Conservation (phyloP, 2,888 invertebrate genomes). For the Marasmarcha lunaedactyla region DNA sequence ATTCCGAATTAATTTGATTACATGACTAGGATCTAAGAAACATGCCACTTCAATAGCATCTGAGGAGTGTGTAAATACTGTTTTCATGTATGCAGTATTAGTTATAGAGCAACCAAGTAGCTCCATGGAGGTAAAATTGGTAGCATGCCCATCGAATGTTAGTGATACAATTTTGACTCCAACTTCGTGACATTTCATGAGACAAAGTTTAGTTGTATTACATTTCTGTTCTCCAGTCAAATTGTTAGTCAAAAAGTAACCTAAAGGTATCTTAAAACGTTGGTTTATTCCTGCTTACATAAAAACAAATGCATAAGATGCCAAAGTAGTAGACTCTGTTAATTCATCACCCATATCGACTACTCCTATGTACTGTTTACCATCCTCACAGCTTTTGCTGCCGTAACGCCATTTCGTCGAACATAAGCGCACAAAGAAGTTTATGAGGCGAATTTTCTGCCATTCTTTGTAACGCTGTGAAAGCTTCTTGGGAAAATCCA, state of each 20-base stretch:
- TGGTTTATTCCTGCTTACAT: constrained; percentile 10
- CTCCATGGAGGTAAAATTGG: no score
- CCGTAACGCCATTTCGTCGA: constrained; percentile 7
- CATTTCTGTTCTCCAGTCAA: constrained; percentile 7
- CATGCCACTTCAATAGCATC: constrained; percentile 11
- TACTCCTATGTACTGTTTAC: no score
- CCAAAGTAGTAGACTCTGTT: background rate
- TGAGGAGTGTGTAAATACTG: constrained; percentile 11
- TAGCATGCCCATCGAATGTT: no score
- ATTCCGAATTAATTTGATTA: no score
- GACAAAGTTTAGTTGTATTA: constrained; percentile 10
- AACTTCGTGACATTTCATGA: constrained; percentile 10
- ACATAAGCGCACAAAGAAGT: constrained; percentile 4
- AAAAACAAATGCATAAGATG: constrained; percentile 12
- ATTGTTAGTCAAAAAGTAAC: constrained; percentile 11
- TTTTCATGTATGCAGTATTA: constrained; percentile 12
- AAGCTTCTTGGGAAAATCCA: constrained; percentile 6
- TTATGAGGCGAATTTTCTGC: background rate
- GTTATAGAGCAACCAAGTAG: constrained; percentile 14
- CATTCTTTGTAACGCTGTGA: constrained; percentile 4
- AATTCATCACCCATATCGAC: no score
- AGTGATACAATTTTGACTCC: no score
- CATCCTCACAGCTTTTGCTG: no score
- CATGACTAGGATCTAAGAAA: constrained; percentile 15
- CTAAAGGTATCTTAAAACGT: constrained; percentile 11